Conservation (phyloP, 2,113 vertebrate species). For the Suncus etruscus region DNA sequence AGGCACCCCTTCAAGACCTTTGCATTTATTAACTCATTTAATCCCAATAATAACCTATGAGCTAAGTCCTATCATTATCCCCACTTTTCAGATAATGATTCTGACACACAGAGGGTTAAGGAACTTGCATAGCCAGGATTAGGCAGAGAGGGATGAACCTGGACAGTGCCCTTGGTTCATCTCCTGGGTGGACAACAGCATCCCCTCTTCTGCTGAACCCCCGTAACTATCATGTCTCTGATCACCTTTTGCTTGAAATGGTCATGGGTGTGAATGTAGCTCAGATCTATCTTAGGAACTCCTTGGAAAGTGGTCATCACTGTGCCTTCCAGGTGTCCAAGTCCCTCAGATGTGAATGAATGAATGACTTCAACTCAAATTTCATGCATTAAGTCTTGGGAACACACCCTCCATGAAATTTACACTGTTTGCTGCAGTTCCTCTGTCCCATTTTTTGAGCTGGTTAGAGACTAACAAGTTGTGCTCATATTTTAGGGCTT, state of each 20-base stretch:
- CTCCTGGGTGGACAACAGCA: background rate
- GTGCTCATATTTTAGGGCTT: accelerated
- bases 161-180: background rate
- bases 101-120: background rate
- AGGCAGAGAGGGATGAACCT: background rate
- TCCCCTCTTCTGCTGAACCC: background rate
- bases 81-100: background rate
- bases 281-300: background rate
- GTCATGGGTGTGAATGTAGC: accelerated
- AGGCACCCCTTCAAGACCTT: background rate
- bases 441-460: background rate
- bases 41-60: background rate
- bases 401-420: accelerated
- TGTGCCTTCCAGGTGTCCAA: background rate
- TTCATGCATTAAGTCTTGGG: background rate
- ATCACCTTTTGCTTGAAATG: background rate
- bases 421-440: accelerated
- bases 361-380: background rate
- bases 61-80: background rate
- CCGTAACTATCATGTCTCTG: accelerated
- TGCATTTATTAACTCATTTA: background rate
- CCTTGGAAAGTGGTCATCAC: background rate
- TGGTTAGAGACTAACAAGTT: background rate
- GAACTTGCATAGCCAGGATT: background rate
- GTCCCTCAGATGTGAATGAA: background rate